These are phyloP conservation scores for Thaumatotibia leucotreta DNA, from an alignment of 1,140 invertebrate species.

Conservation along the genomic window DNA sequence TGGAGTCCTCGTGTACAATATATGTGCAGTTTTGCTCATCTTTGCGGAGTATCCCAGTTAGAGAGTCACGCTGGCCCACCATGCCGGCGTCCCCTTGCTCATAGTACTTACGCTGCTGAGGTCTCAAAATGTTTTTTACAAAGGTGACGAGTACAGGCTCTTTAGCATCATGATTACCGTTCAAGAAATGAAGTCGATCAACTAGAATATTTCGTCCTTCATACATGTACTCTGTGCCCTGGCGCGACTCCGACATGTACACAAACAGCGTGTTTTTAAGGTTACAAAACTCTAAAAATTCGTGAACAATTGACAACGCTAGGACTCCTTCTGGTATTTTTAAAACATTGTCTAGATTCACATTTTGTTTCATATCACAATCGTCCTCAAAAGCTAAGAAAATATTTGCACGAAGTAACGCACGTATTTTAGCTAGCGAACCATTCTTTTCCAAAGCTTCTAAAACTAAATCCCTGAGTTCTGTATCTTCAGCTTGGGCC, in stretches of 20 bases:
- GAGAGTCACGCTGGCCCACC: constrained; percentile 29
- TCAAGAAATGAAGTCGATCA: constrained; percentile 51
- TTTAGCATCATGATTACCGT: constrained; percentile 33
- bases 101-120: constrained; percentile 30
- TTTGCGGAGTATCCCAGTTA: constrained; percentile 32
- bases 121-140: constrained; percentile 48
- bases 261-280: constrained; percentile 73
- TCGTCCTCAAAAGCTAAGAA: constrained; percentile 73
- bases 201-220: constrained; percentile 45
- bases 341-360: constrained; percentile 58
- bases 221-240: constrained; percentile 63
- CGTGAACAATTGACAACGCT: constrained; percentile 63
- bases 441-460: constrained; percentile 74
- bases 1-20: constrained; percentile 62
- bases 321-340: constrained; percentile 65
- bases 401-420: constrained; percentile 69
- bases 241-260: constrained; percentile 70
- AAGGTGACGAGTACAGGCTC: constrained; percentile 58
- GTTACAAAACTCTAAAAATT: constrained; percentile 73
- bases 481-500: constrained; percentile 73
- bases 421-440: constrained; percentile 71
- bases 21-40: constrained; percentile 65
- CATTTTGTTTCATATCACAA: constrained; percentile 62
- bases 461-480: constrained; percentile 70
- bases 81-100: constrained; percentile 19